Evolutionary conservation across 2,888 invertebrate species (phyloP).

Genomic region (Torymus tubicola): DNA sequence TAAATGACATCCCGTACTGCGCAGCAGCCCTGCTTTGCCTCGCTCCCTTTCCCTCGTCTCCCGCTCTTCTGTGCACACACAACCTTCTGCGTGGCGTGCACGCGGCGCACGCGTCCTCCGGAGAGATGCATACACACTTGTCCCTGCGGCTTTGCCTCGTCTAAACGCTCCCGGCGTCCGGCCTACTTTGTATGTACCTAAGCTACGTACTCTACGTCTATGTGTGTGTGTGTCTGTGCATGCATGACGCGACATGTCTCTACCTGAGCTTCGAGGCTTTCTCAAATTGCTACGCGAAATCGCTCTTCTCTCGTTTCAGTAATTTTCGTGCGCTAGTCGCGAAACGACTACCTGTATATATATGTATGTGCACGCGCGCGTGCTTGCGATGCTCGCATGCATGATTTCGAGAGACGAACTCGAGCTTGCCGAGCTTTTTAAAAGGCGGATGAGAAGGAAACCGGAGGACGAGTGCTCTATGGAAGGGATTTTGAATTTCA

Average conservation of each 20-base stretch:
- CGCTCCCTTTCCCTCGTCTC: neutral
- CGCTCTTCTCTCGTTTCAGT: slow-evolving; percentile 14
- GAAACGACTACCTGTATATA: neutral
- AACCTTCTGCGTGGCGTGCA: neutral
- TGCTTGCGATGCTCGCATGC: too few relatives aligned
- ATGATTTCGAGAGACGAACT: too few relatives aligned
- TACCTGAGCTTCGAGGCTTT: too few relatives aligned
- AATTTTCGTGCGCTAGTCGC: slow-evolving; percentile 10
- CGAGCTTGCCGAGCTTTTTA: too few relatives aligned
- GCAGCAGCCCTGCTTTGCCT: neutral
- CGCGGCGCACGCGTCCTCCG: neutral
- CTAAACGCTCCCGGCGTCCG: slow-evolving; percentile 28
- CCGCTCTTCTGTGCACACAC: too few relatives aligned
- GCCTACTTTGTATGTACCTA: slow-evolving; percentile 7
- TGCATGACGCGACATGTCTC: too few relatives aligned
- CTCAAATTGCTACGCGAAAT: slow-evolving; percentile 21
- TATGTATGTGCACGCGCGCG: too few relatives aligned
- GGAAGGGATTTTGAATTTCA: too few relatives aligned
- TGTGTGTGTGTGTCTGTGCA: too few relatives aligned
- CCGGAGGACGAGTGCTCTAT: too few relatives aligned
- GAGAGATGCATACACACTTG: slow-evolving; percentile 11
- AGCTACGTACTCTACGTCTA: too few relatives aligned
- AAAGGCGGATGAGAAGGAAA: too few relatives aligned
- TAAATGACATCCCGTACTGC: slow-evolving; percentile 64
- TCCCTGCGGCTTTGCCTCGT: slow-evolving; percentile 6